Evolutionary conservation across 2,888 invertebrate genomes (phyloP).

Genomic region (Ectropis crepuscularia): DNA sequence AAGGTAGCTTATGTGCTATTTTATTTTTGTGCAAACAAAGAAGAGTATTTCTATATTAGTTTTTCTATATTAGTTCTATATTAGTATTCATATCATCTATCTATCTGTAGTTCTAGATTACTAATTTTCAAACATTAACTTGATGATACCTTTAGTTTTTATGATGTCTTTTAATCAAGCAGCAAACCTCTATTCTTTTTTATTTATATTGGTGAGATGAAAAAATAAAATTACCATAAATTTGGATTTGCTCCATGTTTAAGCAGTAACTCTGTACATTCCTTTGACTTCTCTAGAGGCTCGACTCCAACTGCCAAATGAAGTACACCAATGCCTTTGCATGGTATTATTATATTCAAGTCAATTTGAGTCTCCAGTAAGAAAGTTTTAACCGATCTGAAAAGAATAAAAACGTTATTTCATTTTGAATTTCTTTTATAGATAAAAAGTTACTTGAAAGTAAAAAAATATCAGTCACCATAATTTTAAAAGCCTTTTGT

Average conservation of each 20-base stretch:
- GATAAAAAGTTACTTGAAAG: not conserved
- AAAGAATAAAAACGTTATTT: constrained; percentile 46
- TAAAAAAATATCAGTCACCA: too few relatives aligned
- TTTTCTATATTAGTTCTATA: too few relatives aligned
- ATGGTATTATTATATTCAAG: constrained; percentile 88
- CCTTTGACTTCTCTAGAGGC: constrained; percentile 85
- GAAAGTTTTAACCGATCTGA: constrained; percentile 72
- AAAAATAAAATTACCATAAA: constrained; percentile 77
- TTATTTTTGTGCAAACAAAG: too few relatives aligned
- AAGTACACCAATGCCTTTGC: constrained; percentile 89
- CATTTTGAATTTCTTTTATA: not conserved
- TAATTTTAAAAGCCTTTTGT: too few relatives aligned
- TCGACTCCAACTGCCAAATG: constrained; percentile 91
- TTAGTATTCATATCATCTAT: too few relatives aligned
- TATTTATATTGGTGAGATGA: not conserved
- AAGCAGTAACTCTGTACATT: constrained; percentile 88
- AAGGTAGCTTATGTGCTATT: too few relatives aligned
- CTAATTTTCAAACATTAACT: too few relatives aligned
- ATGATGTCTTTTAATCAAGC: too few relatives aligned
- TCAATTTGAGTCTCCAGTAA: constrained; percentile 81
- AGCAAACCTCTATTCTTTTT: too few relatives aligned
- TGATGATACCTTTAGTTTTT: too few relatives aligned
- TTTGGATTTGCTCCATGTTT: constrained; percentile 90
- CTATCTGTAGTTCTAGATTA: too few relatives aligned
- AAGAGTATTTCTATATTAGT: too few relatives aligned